Base-by-base conservation (phyloP, 2,888 invertebrate genomes). In the Tenthredo amoena region DNA sequence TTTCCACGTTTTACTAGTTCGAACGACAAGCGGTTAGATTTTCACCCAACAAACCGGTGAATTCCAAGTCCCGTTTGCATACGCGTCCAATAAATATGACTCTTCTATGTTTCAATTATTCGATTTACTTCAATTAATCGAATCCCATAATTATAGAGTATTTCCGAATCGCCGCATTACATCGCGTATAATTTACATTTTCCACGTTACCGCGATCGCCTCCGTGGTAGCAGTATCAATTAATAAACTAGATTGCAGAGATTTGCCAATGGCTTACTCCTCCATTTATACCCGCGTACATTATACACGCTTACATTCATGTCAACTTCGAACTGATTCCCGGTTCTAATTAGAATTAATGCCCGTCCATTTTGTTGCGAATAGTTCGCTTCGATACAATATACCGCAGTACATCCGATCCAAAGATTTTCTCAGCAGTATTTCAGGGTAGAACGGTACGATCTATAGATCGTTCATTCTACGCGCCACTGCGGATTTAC, bases 221-320 rank as follows among this genome's bases (percentile, higher is more conserved):
- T 40, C 37, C 21, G 9, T 26, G 62, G 37, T n/a, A 62, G 21
- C 74, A 74, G 74, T 50, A 81, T 62, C 81, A 81, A 81, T 81
- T 81, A 81, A 81, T 81, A 81, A 81, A 81, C 81, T 37, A 81
- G 81, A 81, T 81, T 81, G 50, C 81, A 81, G 81, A 81, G 81
- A 81, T 81, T 81, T 81, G 81, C 81, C 81, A 81, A 81, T 81
- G 40, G 81, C 31, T 77, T 77, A 77, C 55, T 34, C 68, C 9
- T 34, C 31, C 34, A 34, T 68, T 68, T 68, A 34, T 68, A 34
- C 34, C 15, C 18, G 68, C 31, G 34, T 68, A 34, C 34, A 34
- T 68, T 68, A 68, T 68, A 74, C 40, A n/a, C 26, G 50, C 34
- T 47, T 34, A 47, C 31, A 50, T 31, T 12, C 50, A 81, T 81